Percentiles rank a stretch among this genome's conserved stretches.
Conservation (phyloP, 2,888 invertebrate species). For the Melanchra persicariae region DNA sequence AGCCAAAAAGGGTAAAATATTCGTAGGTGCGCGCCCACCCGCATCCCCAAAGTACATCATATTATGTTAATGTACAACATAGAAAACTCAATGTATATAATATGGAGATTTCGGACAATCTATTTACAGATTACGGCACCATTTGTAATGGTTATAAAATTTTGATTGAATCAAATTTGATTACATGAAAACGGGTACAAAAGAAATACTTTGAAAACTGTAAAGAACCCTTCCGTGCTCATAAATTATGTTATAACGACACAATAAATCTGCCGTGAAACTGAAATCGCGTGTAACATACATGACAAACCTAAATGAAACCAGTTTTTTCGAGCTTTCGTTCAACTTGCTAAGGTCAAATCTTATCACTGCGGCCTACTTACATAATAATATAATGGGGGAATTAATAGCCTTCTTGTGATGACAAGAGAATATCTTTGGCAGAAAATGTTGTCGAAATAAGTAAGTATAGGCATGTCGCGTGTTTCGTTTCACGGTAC, state of each 20-base stretch:
- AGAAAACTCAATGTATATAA: slow-evolving; percentile 43
- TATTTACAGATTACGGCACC: slow-evolving; percentile 31
- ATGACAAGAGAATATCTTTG: slow-evolving; percentile 59
- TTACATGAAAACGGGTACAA: slow-evolving; percentile 51
- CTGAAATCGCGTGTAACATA: slow-evolving; percentile 67
- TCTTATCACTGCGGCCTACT: slow-evolving; percentile 62
- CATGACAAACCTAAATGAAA: slow-evolving; percentile 65
- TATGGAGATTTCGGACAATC: slow-evolving; percentile 22
- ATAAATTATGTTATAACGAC: slow-evolving; percentile 66
- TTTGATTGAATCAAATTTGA: slow-evolving; percentile 56
- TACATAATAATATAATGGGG: slow-evolving; percentile 54
- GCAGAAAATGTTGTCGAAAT: slow-evolving; percentile 36
- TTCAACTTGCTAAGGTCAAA: slow-evolving; percentile 60
- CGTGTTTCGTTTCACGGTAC: slow-evolving; percentile 44
- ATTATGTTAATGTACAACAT: slow-evolving; percentile 41
- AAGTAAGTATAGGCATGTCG: slow-evolving; percentile 39
- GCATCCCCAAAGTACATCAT: slow-evolving; percentile 31
- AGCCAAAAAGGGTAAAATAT: slow-evolving; percentile 54
- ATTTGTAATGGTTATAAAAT: slow-evolving; percentile 51
- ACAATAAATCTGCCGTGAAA: slow-evolving; percentile 61
- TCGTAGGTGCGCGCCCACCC: slow-evolving; percentile 25
- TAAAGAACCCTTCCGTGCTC: slow-evolving; percentile 61
- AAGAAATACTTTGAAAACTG: slow-evolving; percentile 60
- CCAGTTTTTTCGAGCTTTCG: slow-evolving; percentile 55
- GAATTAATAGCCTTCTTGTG: slow-evolving; percentile 44